Evolutionary conservation across 1,140 invertebrate species (phyloP), one percentile per base, ranked within the genome.

Genomic region (honey bee (Apis mellifera)): DNA sequence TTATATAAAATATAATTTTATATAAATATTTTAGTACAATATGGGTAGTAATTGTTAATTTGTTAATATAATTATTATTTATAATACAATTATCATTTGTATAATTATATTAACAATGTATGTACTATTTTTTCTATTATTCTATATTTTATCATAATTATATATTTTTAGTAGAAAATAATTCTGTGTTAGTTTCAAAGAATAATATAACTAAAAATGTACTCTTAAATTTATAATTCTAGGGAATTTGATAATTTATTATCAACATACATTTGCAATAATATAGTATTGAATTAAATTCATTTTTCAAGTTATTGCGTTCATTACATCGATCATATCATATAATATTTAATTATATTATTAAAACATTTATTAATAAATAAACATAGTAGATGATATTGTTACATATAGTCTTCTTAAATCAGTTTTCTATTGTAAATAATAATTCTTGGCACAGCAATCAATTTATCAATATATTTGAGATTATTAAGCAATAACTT

Each of bases 311-410:
- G 2, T 19, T n/a, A 57, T 42, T 13, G 13, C 13, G 15, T 0
- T 50, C 13, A 50, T 59, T 59, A 54, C 23, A 60, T 52, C 13
- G 42, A 9, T 9, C 9, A 19, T 21, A 59, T 59, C 23, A 23
- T 21, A 9, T 54, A 48, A 3, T 72, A 52, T 17, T 55, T n/a
- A 7, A 19, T n/a, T n/a, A 59, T 59, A 17, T 59, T 19, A 65
- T 23, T 21, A 9, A 32, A 12, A 26, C 11, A 66, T 55, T 81
- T 23, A 65, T 50, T 71, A n/a, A 80, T 32, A n/a, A 59, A n/a
- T 26, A 70, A 55, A 69, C 55, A 77, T 64, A 64, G 42, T 55
- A 11, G 26, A 26, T 26, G 62, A 57, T 81, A 74, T 74, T n/a
- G 32, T 32, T 62, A 81, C 78, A 54, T 66, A 62, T 17, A 60